Evolutionary conservation across 2,113 vertebrate species (phyloP).

Genomic region (Telmatochromis sp.): DNA sequence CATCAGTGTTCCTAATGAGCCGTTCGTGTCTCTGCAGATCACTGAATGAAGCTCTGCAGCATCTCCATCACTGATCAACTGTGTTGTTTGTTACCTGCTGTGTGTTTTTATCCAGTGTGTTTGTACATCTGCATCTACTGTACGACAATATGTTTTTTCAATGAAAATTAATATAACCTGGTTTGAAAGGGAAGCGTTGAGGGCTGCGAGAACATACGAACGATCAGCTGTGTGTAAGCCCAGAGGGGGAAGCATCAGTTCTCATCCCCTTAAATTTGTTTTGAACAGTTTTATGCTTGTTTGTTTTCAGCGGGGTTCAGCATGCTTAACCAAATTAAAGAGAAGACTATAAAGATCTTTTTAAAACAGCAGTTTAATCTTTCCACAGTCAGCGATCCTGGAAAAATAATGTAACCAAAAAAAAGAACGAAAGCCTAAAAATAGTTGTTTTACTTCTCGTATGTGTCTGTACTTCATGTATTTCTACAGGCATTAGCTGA

Average conservation of each 20-base stretch:
- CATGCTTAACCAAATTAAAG: background rate
- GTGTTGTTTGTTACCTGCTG: background rate
- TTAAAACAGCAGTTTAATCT: background rate
- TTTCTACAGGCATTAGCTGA: background rate
- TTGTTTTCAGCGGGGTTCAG: background rate
- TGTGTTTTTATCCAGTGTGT: background rate
- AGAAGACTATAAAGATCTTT: background rate
- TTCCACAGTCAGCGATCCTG: background rate
- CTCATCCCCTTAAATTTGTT: background rate
- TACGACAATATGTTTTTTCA: accelerated
- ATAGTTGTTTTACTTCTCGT: background rate
- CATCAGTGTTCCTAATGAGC: background rate
- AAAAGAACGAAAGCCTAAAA: background rate
- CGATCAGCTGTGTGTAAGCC: accelerated
- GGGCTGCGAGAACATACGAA: background rate
- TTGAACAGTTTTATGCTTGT: background rate
- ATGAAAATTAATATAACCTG: background rate
- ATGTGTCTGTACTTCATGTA: background rate
- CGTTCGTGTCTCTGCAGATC: slow-evolving; percentile 14
- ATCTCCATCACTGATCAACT: accelerated
- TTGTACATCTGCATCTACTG: background rate
- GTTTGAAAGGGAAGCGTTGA: background rate
- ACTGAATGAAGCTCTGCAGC: slow-evolving; percentile 11
- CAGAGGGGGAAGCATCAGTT: background rate
- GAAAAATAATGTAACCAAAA: background rate